Conservation (phyloP, 2,888 invertebrate genomes). For the Hydroisotoma schaefferi region DNA sequence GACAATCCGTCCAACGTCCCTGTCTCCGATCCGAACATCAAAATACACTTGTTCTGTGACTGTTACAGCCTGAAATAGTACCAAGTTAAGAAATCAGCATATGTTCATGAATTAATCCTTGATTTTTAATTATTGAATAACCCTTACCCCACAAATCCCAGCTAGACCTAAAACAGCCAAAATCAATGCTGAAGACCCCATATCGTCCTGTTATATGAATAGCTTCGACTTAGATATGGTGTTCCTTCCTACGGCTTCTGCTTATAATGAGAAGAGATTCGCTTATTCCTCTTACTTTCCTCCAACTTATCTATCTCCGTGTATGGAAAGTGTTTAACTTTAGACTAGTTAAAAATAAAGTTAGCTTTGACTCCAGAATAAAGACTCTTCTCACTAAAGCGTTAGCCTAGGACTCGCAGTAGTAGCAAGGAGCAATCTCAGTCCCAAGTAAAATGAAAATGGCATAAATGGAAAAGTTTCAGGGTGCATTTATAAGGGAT, state of each 20-base stretch:
- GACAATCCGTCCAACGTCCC: conserved; percentile 63
- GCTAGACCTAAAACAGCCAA: background rate
- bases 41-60: conserved; percentile 71
- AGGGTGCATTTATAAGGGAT: conserved; percentile 25
- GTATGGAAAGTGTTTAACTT: too few species aligned
- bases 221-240: too few species aligned
- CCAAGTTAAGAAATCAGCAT: background rate
- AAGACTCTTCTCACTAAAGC: too few species aligned
- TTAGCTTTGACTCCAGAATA: background rate
- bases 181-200: background rate
- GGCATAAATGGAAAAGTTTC: conserved; percentile 7
- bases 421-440: too few species aligned
- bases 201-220: too few species aligned
- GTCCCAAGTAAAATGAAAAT: background rate
- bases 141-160: background rate
- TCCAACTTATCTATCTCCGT: too few species aligned
- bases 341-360: background rate
- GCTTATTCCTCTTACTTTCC: too few species aligned
- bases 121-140: background rate
- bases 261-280: too few species aligned
- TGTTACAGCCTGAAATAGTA: conserved; percentile 23
- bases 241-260: too few species aligned
- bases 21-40: conserved; percentile 73
- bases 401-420: too few species aligned
- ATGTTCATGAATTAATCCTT: background rate